These are phyloP conservation scores for Remorina albescens DNA, from an alignment of 2,797 vertebrate species.

Conservation along the genomic window DNA sequence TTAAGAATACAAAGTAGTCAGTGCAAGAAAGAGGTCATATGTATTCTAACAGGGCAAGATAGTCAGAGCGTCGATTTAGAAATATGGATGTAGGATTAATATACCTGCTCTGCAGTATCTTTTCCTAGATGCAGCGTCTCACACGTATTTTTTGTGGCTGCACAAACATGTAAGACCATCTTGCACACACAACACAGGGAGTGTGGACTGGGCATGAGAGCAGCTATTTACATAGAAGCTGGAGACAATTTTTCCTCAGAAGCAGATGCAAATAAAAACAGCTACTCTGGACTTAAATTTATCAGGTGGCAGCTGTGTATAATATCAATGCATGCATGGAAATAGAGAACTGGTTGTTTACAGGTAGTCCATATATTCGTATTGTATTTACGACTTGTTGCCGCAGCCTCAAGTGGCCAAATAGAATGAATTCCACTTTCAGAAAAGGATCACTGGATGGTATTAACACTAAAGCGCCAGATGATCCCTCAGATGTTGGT, in stretches of 20 bases:
- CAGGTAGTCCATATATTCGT: background rate
- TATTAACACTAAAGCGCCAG: background rate
- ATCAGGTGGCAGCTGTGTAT: background rate
- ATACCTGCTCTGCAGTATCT: too few species aligned
- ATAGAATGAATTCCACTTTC: background rate
- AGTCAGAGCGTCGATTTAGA: too few species aligned
- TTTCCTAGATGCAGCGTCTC: too few species aligned
- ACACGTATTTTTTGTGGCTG: too few species aligned
- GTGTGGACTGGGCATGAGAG: too few species aligned
- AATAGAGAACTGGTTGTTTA: too few species aligned
- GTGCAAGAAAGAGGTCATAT: too few species aligned
- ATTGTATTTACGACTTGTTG: background rate
- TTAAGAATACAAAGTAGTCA: too few species aligned
- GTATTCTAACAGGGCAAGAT: background rate
- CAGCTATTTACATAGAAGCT: background rate
- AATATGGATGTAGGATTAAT: too few species aligned
- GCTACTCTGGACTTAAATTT: background rate
- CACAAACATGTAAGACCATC: too few species aligned
- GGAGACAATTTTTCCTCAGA: background rate
- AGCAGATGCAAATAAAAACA: background rate
- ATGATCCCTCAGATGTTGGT: constrained; percentile 28
- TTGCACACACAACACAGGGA: too few species aligned
- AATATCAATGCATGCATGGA: too few species aligned
- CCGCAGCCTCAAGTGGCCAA: background rate
- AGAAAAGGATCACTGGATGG: background rate